These are phyloP conservation scores for Sinohyriopsis cumingii DNA, from an alignment of 2,888 invertebrate species.

Conservation along the genomic window DNA sequence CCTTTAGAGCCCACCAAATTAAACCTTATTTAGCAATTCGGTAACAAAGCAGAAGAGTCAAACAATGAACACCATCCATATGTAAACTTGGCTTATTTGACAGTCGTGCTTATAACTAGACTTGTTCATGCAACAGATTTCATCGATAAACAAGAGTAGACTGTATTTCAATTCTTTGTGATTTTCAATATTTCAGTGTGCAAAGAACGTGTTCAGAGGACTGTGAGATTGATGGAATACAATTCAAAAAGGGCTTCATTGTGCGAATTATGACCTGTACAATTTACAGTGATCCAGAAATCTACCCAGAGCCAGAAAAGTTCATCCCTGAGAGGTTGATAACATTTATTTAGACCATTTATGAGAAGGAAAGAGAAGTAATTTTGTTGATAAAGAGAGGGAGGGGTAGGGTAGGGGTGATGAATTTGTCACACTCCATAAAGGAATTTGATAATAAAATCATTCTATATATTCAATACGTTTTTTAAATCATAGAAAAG, in stretches of 20 bases:
- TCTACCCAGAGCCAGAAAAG: constrained; percentile 40
- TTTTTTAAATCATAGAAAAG: too few relatives aligned
- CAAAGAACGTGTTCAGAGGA: constrained; percentile 45
- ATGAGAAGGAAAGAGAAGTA: too few relatives aligned
- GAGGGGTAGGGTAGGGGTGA: neutral
- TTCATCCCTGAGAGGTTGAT: constrained; percentile 55
- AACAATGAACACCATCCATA: too few relatives aligned
- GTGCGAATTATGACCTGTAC: constrained; percentile 49
- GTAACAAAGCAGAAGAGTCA: too few relatives aligned
- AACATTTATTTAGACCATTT: neutral
- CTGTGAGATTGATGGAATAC: constrained; percentile 42
- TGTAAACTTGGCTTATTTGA: too few relatives aligned
- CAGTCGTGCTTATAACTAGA: too few relatives aligned
- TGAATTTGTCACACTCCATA: neutral
- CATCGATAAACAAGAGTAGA: neutral
- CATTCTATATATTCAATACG: too few relatives aligned
- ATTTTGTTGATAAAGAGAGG: too few relatives aligned
- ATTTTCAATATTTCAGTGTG: constrained; percentile 34
- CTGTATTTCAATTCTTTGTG: neutral
- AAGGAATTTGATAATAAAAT: neutral
- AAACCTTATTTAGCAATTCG: too few relatives aligned
- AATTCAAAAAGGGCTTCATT: constrained; percentile 43
- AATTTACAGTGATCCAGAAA: constrained; percentile 40
- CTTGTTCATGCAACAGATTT: too few relatives aligned
- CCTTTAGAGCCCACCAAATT: too few relatives aligned